Evolutionary conservation across 92 coral and sea anemone genomes (phyloP).

Genomic region (Muricea muricata): DNA sequence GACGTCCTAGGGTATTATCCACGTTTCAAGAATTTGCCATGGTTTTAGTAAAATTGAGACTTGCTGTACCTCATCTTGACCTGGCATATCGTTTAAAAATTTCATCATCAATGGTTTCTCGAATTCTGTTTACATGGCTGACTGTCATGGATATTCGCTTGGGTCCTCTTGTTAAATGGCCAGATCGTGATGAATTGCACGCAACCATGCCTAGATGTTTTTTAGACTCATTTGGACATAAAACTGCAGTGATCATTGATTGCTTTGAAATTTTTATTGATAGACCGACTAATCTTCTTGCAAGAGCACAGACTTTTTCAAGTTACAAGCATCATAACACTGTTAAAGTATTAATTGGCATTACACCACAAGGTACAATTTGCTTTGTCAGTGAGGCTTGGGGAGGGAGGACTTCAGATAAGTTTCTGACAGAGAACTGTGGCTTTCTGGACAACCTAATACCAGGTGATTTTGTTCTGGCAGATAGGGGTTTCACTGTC

Average conservation of each 20-base stretch:
- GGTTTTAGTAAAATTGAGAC: constrained; percentile 26
- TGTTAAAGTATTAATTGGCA: constrained; percentile 68
- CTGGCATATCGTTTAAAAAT: constrained; percentile 41
- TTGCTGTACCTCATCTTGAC: constrained; percentile 34
- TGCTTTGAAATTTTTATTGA: constrained; percentile 71
- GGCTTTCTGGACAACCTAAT: constrained; percentile 60
- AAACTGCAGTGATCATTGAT: constrained; percentile 67
- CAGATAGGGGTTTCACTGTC: constrained; percentile 66
- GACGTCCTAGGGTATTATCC: not conserved
- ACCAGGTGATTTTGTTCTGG: constrained; percentile 73
- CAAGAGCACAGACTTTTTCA: constrained; percentile 70
- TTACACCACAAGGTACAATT: constrained; percentile 72
- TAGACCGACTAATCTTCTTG: constrained; percentile 64
- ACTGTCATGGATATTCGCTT: constrained; percentile 39
- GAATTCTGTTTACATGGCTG: constrained; percentile 36
- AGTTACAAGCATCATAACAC: constrained; percentile 70
- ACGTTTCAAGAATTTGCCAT: constrained; percentile 13
- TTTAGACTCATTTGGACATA: constrained; percentile 56
- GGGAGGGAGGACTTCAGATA: constrained; percentile 78
- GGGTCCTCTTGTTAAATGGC: constrained; percentile 47
- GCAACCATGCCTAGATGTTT: constrained; percentile 22
- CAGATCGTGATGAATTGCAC: constrained; percentile 23
- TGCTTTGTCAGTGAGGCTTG: constrained; percentile 70
- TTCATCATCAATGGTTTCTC: constrained; percentile 23
- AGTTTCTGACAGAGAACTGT: constrained; percentile 70